These are phyloP conservation scores for Chiloscyllium punctatum DNA, from an alignment of 2,797 vertebrate species.

Conservation along the genomic window DNA sequence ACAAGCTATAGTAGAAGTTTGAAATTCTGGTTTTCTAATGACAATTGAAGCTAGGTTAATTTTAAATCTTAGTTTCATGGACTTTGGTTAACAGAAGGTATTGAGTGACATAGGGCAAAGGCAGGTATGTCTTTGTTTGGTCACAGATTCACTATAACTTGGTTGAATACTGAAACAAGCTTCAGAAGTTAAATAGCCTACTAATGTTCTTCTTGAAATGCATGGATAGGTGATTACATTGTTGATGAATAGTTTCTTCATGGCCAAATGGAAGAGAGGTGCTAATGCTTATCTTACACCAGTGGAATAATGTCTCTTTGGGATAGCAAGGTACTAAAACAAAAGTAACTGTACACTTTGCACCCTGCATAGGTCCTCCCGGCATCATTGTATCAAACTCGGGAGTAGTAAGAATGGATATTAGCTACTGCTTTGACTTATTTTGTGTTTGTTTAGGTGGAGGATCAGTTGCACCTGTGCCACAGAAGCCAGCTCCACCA, in stretches of 20 bases:
- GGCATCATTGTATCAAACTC: background rate
- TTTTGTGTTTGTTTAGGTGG: constrained; percentile 57
- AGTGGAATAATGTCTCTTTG: background rate
- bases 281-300: background rate
- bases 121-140: background rate
- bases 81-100: background rate
- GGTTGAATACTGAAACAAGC: background rate
- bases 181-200: no score
- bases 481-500: constrained; percentile 60
- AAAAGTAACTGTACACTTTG: background rate
- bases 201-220: background rate
- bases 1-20: no score
- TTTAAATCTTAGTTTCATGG: background rate
- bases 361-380: background rate
- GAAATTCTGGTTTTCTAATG: no score
- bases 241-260: background rate
- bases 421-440: background rate
- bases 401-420: background rate
- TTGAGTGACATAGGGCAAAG: background rate
- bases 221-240: background rate
- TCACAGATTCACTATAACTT: background rate
- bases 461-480: constrained; percentile 53
- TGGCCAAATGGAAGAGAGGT: background rate
- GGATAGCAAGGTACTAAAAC: no score
- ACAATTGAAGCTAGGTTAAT: background rate